A percentile compares a stretch with the other conserved stretches of the same genome.
phyloP scores from a whole-genome alignment of 2,113 vertebrate species.

The Periophthalmus modestus region DNA sequence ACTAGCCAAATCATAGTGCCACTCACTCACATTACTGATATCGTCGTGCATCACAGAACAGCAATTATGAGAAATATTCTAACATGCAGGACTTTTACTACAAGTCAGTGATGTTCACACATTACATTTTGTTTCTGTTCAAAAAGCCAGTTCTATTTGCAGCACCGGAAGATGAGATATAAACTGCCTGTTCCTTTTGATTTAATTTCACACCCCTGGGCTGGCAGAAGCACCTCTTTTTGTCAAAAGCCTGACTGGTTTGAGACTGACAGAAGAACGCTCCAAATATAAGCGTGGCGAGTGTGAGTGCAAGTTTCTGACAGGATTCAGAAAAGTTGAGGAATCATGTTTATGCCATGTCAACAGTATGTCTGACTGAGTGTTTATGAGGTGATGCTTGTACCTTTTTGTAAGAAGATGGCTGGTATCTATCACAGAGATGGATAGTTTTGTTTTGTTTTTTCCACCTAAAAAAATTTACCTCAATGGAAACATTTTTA shows the following conservation, averaged over 20 bases:
- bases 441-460: slow-evolving; percentile 17
- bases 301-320: neutral
- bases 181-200: neutral
- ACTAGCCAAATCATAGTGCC: too few species aligned
- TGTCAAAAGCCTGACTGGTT: neutral
- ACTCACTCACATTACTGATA: too few species aligned
- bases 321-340: neutral
- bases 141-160: neutral
- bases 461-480: slow-evolving; percentile 9
- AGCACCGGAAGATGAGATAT: neutral
- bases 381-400: slow-evolving; percentile 7
- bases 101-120: neutral
- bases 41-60: too few species aligned
- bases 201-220: neutral
- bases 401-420: slow-evolving; percentile 7
- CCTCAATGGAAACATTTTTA: too few species aligned
- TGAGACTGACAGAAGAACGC: slow-evolving; percentile 36
- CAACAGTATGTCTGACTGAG: slow-evolving; percentile 2
- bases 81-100: neutral
- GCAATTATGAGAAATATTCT: too few species aligned
- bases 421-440: slow-evolving; percentile 21
- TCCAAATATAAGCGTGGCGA: neutral
- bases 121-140: neutral
- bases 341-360: slow-evolving; percentile 1
- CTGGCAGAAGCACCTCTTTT: slow-evolving; percentile 8